Evolutionary conservation across 2,113 vertebrate genomes (phyloP).

Genomic region (Xenopus borealis): DNA sequence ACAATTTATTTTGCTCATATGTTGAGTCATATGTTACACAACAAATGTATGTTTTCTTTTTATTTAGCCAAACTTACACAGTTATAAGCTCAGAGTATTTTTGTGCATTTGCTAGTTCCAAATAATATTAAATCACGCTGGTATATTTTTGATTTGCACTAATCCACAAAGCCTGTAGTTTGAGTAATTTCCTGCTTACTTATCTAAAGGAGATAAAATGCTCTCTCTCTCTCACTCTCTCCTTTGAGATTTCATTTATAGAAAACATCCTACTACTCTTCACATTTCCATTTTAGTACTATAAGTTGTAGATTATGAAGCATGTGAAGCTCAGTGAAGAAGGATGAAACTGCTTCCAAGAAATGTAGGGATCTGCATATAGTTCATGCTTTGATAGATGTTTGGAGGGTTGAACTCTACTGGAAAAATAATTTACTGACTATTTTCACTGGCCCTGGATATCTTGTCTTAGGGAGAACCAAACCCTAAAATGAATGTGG

Average conservation of each 20-base stretch:
- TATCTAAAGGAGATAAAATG: conserved; percentile 33
- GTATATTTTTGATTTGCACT: neutral
- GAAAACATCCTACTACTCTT: conserved; percentile 5
- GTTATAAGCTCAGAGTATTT: neutral
- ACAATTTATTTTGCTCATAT: neutral
- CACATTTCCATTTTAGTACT: conserved; percentile 13
- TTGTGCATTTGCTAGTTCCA: no score
- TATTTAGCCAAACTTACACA: neutral
- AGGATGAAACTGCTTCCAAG: no score
- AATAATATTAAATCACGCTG: neutral
- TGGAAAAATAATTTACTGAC: no score
- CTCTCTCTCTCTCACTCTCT: conserved; percentile 10
- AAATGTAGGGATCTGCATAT: no score
- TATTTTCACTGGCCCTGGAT: no score
- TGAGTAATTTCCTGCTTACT: conserved; percentile 38
- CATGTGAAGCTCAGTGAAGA: no score
- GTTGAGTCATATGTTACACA: neutral
- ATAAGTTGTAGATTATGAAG: no score
- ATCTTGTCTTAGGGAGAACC: no score
- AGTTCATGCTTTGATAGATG: no score
- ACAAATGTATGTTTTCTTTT: neutral
- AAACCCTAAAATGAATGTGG: no score
- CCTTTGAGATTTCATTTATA: conserved; percentile 4
- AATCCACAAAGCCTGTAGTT: conserved; percentile 34
- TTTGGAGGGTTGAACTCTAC: no score